Conservation (phyloP, 2,888 invertebrate genomes). For the Himalopsyche japonica region DNA sequence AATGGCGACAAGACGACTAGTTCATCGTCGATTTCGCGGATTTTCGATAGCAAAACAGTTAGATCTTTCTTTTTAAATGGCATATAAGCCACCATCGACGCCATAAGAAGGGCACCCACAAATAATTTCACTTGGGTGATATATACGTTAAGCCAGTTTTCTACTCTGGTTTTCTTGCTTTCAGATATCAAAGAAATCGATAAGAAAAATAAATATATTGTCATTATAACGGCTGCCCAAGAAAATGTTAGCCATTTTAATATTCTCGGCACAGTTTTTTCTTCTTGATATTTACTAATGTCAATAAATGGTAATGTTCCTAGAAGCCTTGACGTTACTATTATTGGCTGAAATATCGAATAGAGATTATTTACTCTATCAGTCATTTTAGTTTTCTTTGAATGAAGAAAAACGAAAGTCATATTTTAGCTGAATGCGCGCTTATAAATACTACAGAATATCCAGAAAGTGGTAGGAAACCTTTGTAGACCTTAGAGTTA, state of each 20-base stretch:
- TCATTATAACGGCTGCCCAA: neutral
- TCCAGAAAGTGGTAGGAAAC: no score
- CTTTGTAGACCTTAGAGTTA: no score
- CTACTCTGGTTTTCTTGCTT: neutral
- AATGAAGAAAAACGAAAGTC: no score
- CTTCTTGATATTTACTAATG: neutral
- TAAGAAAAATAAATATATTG: neutral
- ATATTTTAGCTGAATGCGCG: no score
- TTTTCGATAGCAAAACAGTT: neutral
- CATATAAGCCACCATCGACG: neutral
- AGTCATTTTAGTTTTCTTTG: neutral
- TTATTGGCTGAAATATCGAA: neutral
- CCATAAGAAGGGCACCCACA: neutral
- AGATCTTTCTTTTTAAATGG: neutral
- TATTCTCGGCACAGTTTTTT: neutral
- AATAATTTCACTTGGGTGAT: neutral
- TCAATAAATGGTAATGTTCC: neutral
- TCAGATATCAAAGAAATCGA: neutral
- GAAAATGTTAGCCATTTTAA: neutral
- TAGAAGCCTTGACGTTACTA: neutral
- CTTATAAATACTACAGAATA: no score
- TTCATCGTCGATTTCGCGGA: neutral
- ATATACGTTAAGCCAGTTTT: neutral
- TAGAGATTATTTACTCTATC: neutral
- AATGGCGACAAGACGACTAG: neutral